These are phyloP conservation scores for Luperina nickerlii DNA, from an alignment of 2,888 invertebrate genomes.

Conservation along the genomic window DNA sequence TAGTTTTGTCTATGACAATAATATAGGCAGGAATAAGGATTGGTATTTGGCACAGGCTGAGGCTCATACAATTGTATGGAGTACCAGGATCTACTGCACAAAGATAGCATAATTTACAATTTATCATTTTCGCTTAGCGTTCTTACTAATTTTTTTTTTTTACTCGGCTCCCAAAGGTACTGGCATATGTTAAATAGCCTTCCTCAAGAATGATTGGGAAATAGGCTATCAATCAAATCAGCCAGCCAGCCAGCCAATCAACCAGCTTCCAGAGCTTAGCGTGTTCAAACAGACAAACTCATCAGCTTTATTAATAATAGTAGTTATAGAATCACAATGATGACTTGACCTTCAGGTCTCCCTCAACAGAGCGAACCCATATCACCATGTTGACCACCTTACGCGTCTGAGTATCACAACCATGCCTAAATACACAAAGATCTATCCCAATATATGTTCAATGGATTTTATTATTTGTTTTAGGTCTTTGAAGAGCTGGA, in stretches of 20 bases:
- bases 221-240: no score
- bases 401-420: conserved; percentile 74
- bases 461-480: conserved; percentile 22
- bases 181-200: no score
- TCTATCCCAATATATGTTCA: not conserved
- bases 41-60: not conserved
- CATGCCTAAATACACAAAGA: not conserved
- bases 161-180: no score
- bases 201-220: no score
- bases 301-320: no score
- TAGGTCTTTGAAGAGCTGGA: conserved; percentile 4
- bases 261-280: no score
- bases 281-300: no score
- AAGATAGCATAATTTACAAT: not conserved
- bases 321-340: not conserved
- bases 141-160: no score
- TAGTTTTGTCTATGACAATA: not conserved
- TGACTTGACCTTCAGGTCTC: conserved; percentile 65
- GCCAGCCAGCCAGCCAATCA: no score
- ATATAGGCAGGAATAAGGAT: not conserved
- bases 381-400: conserved; percentile 79
- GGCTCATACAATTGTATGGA: not conserved
- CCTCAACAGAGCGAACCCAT: conserved; percentile 28
- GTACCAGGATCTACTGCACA: not conserved
- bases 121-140: not conserved